Conservation (phyloP, 1,140 invertebrate genomes). For the Zaprionus africanus region DNA sequence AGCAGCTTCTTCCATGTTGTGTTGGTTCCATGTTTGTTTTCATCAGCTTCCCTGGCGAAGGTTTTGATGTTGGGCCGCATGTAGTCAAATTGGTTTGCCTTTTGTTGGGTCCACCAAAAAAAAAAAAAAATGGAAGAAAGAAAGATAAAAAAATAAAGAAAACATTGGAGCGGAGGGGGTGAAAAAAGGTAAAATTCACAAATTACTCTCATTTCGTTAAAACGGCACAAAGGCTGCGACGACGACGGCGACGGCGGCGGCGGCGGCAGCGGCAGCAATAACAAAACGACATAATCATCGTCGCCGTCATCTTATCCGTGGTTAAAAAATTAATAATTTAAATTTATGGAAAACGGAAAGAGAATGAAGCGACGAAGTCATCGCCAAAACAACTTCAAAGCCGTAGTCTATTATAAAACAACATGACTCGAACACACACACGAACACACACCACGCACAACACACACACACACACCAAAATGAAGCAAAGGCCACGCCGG, state of each 20-base stretch:
- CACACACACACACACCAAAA: slow-evolving; percentile 15
- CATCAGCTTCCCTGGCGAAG: slow-evolving; percentile 18
- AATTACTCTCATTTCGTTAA: slow-evolving; percentile 81
- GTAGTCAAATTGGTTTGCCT: slow-evolving; percentile 77
- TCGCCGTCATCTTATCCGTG: slow-evolving; percentile 79
- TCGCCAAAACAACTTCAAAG: slow-evolving; percentile 76
- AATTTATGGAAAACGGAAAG: slow-evolving; percentile 80
- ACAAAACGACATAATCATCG: slow-evolving; percentile 82
- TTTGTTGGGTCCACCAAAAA: slow-evolving; percentile 62
- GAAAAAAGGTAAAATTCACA: slow-evolving; percentile 73
- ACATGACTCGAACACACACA: slow-evolving; percentile 63
- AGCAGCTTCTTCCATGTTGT: slow-evolving; percentile 24
- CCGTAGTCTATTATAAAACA: slow-evolving; percentile 77
- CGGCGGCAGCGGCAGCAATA: slow-evolving; percentile 64
- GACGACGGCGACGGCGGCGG: slow-evolving; percentile 33
- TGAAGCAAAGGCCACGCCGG: slow-evolving; percentile 36
- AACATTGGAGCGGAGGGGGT: slow-evolving; percentile 11
- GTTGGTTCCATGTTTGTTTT: slow-evolving; percentile 59
- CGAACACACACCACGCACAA: slow-evolving; percentile 24
- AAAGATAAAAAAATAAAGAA: slow-evolving; percentile 35
- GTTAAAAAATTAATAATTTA: slow-evolving; percentile 82
- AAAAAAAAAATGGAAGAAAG: slow-evolving; percentile 28
- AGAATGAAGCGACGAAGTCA: slow-evolving; percentile 80
- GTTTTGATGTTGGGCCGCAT: slow-evolving; percentile 75
- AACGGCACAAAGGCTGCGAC: slow-evolving; percentile 70